These are phyloP conservation scores for Drosophila nasuta DNA, from an alignment of 1,140 invertebrate species.

Conservation along the genomic window DNA sequence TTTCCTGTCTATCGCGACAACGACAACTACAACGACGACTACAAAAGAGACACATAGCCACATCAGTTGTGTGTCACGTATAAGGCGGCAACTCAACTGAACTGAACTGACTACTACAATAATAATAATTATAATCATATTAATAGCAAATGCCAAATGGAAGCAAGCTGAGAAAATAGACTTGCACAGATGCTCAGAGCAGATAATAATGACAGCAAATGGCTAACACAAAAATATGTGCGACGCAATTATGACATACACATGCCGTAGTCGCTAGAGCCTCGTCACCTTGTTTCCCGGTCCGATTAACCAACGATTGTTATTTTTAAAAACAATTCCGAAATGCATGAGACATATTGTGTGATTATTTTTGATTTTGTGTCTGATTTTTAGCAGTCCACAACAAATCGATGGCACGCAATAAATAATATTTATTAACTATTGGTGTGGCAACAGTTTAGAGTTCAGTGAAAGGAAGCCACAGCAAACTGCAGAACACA, in stretches of 20 bases:
- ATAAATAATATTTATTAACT: slow-evolving; percentile 1
- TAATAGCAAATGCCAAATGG: slow-evolving; percentile 45
- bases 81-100: slow-evolving; percentile 42
- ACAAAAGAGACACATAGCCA: slow-evolving; percentile 29
- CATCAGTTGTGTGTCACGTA: slow-evolving; percentile 65
- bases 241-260: slow-evolving; percentile 68
- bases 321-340: slow-evolving; percentile 65
- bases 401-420: neutral
- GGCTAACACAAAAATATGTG: slow-evolving; percentile 52
- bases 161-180: slow-evolving; percentile 34
- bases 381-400: slow-evolving; percentile 13
- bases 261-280: neutral
- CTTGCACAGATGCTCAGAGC: slow-evolving; percentile 49
- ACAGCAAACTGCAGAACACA: slow-evolving; percentile 6
- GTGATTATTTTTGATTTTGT: slow-evolving; percentile 23
- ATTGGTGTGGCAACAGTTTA: slow-evolving; percentile 20
- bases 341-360: slow-evolving; percentile 24
- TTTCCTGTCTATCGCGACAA: slow-evolving; percentile 14
- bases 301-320: slow-evolving; percentile 10
- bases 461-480: slow-evolving; percentile 46
- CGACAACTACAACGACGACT: neutral
- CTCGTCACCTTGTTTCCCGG: neutral
- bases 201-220: slow-evolving; percentile 54
- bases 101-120: slow-evolving; percentile 31
- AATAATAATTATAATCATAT: slow-evolving; percentile 60